Evolutionary conservation across 2,113 vertebrate species (phyloP), one percentile per base, ranked within the genome.

Genomic region (Calypte anna): DNA sequence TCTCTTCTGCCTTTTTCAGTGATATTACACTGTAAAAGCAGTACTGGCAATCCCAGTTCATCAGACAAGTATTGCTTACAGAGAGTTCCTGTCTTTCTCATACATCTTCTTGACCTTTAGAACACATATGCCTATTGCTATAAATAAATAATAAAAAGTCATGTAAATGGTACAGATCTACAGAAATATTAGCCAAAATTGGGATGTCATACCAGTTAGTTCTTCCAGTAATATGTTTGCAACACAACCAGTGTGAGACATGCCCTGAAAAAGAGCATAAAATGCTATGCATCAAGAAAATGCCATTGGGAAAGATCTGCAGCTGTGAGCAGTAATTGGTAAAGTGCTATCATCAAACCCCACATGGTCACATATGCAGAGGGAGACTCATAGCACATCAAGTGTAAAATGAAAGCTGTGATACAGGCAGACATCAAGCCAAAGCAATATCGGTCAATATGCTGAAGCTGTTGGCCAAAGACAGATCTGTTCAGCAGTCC

Each of bases 271-370:
- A 96, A 86, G 68, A 92, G 57, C 73, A 73, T 61, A 69, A 91
- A 95, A 80, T 82, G 33, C 30, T 89, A 23, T 66, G 69, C 55
- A 90, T 93, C 68, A 88, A 73, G 84, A 79, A 91, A 91, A 95
- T 92, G 86, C 85, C 91, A 88, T 40, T 94, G 93, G 91, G 81
- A 72, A 92, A 94, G 88, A 92, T 94, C 79, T 97, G 92, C 96
- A 97, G 96, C 95, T 96, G 88, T 94, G 93, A 97, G 84, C 82
- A 82, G 84, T 96, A 96, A 97, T 95, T 96, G 94, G 81, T 57
- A 78, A 95, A 96, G 90, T 92, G 94, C 84, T 96, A 90, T 97
- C 88, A 96, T 93, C 91, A 94, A 94, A 81, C 66, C 81, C 93
- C 95, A 91, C 93, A 93, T 79, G 90, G 86, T 74, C 91, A 93